These are phyloP conservation scores for Leptura quadrifasciata DNA, from an alignment of 2,888 invertebrate genomes.

Conservation along the genomic window DNA sequence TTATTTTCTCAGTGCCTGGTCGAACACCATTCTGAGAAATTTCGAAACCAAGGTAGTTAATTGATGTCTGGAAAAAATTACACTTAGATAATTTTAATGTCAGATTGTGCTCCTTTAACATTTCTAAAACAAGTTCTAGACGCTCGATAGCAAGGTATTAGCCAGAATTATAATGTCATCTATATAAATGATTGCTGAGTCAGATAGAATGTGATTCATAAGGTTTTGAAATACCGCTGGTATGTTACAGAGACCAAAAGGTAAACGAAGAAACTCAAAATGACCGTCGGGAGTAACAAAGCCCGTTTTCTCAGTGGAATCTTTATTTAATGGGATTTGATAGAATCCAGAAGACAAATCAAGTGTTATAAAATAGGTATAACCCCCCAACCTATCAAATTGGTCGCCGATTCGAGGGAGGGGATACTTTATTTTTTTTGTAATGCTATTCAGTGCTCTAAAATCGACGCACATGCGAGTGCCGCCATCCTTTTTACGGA, in stretches of 20 bases:
- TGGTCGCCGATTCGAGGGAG: background rate
- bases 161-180: conserved; percentile 49
- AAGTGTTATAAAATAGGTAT: too few relatives aligned
- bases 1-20: too few relatives aligned
- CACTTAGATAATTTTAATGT: conserved; percentile 45
- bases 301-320: background rate
- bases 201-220: background rate
- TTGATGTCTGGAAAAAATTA: background rate
- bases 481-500: too few relatives aligned
- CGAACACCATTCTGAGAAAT: too few relatives aligned
- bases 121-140: conserved; percentile 41
- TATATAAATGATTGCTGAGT: conserved; percentile 27
- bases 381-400: background rate
- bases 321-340: background rate
- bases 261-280: too few relatives aligned
- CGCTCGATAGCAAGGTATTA: conserved; percentile 37
- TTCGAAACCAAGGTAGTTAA: too few relatives aligned
- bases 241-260: background rate
- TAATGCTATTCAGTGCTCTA: background rate
- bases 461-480: background rate
- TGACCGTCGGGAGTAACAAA: background rate
- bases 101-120: conserved; percentile 45
- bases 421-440: background rate
- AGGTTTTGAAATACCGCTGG: conserved; percentile 1
- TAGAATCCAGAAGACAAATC: background rate